Conservation (phyloP, 2,888 invertebrate species). For the Corythucha ciliata region DNA sequence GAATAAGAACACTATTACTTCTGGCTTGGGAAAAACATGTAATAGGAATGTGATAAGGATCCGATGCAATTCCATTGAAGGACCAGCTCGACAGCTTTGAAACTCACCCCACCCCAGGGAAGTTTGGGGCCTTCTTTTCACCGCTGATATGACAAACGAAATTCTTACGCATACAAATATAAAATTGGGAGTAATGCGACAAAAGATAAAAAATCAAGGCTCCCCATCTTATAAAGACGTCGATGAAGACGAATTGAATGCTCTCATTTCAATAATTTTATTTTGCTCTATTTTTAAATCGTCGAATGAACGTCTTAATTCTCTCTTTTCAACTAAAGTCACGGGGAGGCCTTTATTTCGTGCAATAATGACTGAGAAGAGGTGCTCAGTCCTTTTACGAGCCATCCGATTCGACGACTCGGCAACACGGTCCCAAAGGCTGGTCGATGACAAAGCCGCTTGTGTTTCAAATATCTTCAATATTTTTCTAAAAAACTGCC, state of each 20-base stretch:
- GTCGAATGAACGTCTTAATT: not conserved
- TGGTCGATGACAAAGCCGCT: constrained; percentile 12
- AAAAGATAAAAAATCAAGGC: not conserved
- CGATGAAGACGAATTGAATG: not conserved
- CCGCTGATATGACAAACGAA: not conserved
- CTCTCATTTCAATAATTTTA: constrained; percentile 7
- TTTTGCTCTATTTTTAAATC: constrained; percentile 20
- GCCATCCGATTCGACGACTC: constrained; percentile 20
- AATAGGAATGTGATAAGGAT: constrained; percentile 1
- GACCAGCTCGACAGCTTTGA: constrained; percentile 9
- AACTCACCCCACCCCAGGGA: not conserved
- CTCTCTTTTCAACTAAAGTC: constrained; percentile 7
- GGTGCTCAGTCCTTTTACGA: constrained; percentile 4
- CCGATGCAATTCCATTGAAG: not conserved
- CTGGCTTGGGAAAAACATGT: not conserved
- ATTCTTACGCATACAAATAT: not conserved
- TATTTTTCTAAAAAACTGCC: constrained; percentile 23
- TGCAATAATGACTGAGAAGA: constrained; percentile 17
- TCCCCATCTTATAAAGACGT: not conserved
- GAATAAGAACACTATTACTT: no score
- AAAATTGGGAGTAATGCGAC: not conserved
- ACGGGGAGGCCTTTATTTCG: constrained; percentile 18
- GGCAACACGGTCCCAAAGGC: constrained; percentile 5
- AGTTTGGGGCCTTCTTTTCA: constrained; percentile 10
- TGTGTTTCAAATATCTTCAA: constrained; percentile 23